phyloP scores from a whole-genome alignment of 2,113 vertebrate genomes.

The Cervus canadensis region DNA sequence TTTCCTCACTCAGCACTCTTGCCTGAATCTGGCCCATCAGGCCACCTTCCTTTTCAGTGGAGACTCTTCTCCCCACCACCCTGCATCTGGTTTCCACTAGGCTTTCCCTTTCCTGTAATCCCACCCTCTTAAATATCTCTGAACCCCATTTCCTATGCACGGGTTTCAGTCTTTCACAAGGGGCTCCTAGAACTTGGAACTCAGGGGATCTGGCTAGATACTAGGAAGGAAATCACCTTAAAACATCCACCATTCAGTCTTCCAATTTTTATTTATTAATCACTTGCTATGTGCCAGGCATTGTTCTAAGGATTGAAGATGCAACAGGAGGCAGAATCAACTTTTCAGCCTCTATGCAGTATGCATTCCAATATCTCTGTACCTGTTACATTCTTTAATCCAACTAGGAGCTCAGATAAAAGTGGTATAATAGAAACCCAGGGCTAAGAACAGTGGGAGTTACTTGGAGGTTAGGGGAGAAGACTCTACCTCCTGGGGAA shows the following conservation, averaged over 20 bases:
- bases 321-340: neutral
- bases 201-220: neutral
- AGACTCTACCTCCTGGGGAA: neutral
- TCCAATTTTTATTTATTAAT: neutral
- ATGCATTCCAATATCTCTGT: neutral
- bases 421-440: neutral
- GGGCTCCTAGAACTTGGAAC: neutral
- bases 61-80: neutral
- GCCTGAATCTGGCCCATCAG: neutral
- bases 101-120: neutral
- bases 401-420: neutral
- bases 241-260: neutral
- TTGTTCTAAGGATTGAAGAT: neutral
- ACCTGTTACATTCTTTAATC: neutral
- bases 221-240: neutral
- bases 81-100: neutral
- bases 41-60: neutral
- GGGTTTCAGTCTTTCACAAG: neutral
- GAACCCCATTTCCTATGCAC: neutral
- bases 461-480: neutral
- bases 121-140: neutral
- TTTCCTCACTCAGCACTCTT: neutral
- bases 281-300: neutral
- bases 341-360: neutral
- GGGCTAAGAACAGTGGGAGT: neutral